Evolutionary conservation across 2,888 invertebrate species (phyloP).

Genomic region (Lycophotia porphyrea): DNA sequence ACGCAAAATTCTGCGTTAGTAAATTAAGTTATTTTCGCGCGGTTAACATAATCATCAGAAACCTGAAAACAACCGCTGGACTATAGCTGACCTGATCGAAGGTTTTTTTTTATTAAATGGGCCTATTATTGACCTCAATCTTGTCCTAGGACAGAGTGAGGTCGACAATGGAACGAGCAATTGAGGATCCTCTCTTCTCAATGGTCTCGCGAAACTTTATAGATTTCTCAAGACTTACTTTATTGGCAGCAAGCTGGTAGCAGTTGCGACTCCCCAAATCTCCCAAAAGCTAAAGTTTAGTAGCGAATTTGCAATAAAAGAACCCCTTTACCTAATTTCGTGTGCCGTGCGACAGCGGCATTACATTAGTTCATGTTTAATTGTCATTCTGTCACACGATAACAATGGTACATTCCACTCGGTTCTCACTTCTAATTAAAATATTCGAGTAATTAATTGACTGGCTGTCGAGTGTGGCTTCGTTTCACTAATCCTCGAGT

Average conservation of each 20-base stretch:
- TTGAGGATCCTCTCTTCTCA: neutral
- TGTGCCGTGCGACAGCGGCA: constrained; percentile 34
- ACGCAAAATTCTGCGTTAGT: neutral
- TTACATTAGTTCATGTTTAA: constrained; percentile 42
- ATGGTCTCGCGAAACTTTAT: neutral
- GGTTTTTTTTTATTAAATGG: no score
- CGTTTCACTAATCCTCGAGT: neutral
- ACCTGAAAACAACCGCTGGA: neutral
- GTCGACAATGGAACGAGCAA: no score
- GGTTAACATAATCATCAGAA: neutral
- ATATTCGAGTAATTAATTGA: constrained; percentile 36
- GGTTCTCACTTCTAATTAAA: constrained; percentile 37
- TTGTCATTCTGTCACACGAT: constrained; percentile 50
- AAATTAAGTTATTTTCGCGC: neutral
- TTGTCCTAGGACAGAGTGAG: no score
- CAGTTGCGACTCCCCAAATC: neutral
- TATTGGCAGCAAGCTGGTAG: neutral
- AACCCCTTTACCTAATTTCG: constrained; percentile 38
- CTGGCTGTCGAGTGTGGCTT: neutral
- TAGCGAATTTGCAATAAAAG: constrained; percentile 29
- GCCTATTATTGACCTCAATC: no score
- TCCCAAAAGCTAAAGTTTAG: constrained; percentile 22
- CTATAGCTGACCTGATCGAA: neutral
- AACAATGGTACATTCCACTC: constrained; percentile 51
- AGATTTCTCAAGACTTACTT: neutral